Evolutionary conservation across 2,888 invertebrate species (phyloP), one percentile per base, ranked within the genome.

Genomic region (Dinocampus coccinellae): DNA sequence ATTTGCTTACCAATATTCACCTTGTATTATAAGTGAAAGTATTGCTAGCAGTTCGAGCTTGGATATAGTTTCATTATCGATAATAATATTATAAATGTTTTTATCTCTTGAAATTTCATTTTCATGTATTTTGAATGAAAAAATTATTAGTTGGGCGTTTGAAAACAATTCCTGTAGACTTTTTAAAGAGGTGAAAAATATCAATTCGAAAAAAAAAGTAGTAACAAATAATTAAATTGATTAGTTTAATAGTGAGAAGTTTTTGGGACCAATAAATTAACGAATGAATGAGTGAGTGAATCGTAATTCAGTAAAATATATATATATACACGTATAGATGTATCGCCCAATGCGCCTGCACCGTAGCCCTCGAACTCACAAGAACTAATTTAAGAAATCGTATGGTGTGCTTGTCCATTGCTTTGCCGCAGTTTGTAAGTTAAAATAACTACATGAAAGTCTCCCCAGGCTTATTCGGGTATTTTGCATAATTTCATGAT

Each of bases 401-500:
- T 83, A 78, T 79, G 82, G 79, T 81, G 80, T 78, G 79, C 29
- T 67, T 66, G 66, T 77, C 76, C 80, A 81, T 81, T 75, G 82
- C 77, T 84, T 84, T 85, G 84, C 83, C 81, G 84, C 84, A 85
- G 85, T 84, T 84, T 82, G 80, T 79, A 81, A 81, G 83, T 84
- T 85, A 85, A 85, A 85, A 85, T 85, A 85, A 85, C 83, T 79
- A 81, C 82, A 84, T 80, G 85, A 85, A 85, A 84, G 83, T 83
- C 81, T 81, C 79, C n/a, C 80, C 77, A 78, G 70, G 71, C 76
- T 73, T 75, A 68, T 70, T 64, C 65, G 66, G 72, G 72, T 73
- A 73, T 73, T 72, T 61, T 57, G 39, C 26, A 36, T 53, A 47
- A 3, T 47, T 47, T 16, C 9, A 47, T 47, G n/a, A n/a, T 1